Base-by-base conservation (phyloP, 2,797 vertebrate species). In the Malurus splendens region DNA sequence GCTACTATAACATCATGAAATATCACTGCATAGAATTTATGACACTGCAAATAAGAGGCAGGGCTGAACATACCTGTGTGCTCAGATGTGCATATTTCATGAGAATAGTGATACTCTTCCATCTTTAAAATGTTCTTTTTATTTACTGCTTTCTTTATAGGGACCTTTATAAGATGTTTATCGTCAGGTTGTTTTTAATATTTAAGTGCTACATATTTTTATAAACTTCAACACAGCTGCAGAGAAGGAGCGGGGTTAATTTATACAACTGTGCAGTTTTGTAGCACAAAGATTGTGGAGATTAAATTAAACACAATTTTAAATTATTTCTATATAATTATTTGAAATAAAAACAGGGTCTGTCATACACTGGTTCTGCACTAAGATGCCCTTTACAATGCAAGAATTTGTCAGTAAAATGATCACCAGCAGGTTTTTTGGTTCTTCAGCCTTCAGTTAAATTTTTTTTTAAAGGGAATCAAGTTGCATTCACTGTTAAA, bases 301-400 rank as follows among this genome's bases (percentile, higher is more conserved):
- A 2, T 18, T 62, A 30, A 41, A 62, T 41, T 42, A 50, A 32
- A 32, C 32, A 32, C 32, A 32, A 32, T 32, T 32, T 32, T 32
- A 32, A 32, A 32, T 32, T 32, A 32, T 32, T 32, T 32, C 32
- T 32, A 32, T 32, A 32, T 32, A 32, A 32, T 32, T 6, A 22
- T 9, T 79, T 47, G 24, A 38, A 67, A 73, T 30, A 18, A 54
- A 67, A 83, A 16, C 11, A 30, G 12, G 42, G 8, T 54, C 15
- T 75, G 41, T 2, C 9, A n/a, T 10, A 6, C 3, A 3, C 7
- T 73, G 19, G 7, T 54, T 50, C 47, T 73, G 13, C 36, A 44
- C 3, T 16, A 22, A 38, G 10, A 32, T 47, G 2, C 3, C 1
- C 7, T 3, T 60, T 55, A 79, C 2, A 25, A 2, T 12, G 3